phyloP scores from a whole-genome alignment of 2,113 vertebrate species.

The Eurystomus gularis region DNA sequence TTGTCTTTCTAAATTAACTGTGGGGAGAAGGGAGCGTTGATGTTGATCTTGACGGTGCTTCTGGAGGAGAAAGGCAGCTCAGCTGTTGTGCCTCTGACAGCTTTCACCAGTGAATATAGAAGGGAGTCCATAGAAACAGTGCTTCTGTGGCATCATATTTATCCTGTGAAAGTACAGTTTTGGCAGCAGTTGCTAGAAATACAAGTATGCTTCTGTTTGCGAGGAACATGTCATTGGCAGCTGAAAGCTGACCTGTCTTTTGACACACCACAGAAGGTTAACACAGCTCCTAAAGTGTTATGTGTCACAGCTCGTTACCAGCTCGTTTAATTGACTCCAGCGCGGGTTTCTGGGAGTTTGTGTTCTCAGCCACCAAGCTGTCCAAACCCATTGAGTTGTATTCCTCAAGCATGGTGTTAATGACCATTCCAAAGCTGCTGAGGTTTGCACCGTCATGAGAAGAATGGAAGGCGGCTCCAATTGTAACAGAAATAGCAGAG shows the following conservation, averaged over 20 bases:
- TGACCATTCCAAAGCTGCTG: slow-evolving; percentile 34
- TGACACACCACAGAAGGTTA: not conserved
- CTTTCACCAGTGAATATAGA: not conserved
- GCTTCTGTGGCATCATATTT: not conserved
- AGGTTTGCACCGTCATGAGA: slow-evolving; percentile 1
- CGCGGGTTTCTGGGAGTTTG: not conserved
- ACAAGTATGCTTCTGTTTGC: not conserved
- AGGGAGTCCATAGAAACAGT: not conserved
- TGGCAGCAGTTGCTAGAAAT: not conserved
- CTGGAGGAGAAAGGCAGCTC: not conserved
- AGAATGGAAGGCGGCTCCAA: slow-evolving; percentile 13
- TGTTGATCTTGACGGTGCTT: not conserved
- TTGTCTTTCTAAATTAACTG: not conserved
- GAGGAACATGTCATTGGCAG: not conserved
- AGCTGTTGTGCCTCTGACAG: not conserved
- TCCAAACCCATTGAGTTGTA: not conserved
- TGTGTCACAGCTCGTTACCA: not conserved
- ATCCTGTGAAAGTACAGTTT: not conserved
- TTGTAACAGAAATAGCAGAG: not conserved
- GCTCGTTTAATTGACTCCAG: not conserved
- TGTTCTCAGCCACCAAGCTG: not conserved
- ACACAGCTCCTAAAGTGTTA: not conserved
- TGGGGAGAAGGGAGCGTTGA: not conserved
- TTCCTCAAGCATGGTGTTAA: not conserved
- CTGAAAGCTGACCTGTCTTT: not conserved